Evolutionary conservation across 2,113 vertebrate species (phyloP), one percentile per base, ranked within the genome.

Genomic region (Podarcis muralis): DNA sequence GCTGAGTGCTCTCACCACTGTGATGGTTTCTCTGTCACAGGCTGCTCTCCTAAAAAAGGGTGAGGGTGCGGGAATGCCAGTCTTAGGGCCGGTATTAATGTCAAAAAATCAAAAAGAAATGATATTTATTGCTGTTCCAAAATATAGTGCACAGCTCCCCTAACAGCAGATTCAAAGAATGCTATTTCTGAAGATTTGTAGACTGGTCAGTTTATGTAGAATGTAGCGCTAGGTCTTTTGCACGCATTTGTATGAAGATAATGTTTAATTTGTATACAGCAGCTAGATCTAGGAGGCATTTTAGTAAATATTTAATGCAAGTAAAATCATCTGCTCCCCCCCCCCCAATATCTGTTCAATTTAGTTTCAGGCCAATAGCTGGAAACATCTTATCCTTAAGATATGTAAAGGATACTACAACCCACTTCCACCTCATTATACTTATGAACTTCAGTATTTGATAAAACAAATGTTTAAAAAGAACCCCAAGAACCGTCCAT

Each of bases 391-490:
- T 87, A 99, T 99, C 81, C 95, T 99, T 27, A 99, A 98, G 96
- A 98, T 99, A 95, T 99, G 98, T 90, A 97, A 98, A 76, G 98
- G 99, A 2, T 93, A 97, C 2, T 97, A 98, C 81, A 92, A 92
- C 25, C 98, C 98, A 5, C 95, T 99, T 48, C 99, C 98, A 1
- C 89, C 86, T 74, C 97, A 97, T 76, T 98, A 99, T 90, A 98
- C 98, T 57, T 98, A 96, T 9, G 98, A 99, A 79, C 96, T 99
- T 83, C 98, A 97, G 83, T 96, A 96, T 88, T 94, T 99, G 78
- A 91, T 99, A 93, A 99, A 98, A 93, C 98, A 98, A 93, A 98
- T 99, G 97, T 98, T 99, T 91, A 99, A 98, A 93, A 98, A 95
- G 80, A 97, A 98, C 87, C 98, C 98, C 1, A 96, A 94, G 30